phyloP scores from a whole-genome alignment of 2,797 vertebrate genomes.

The Thripadectes ignobilis region DNA sequence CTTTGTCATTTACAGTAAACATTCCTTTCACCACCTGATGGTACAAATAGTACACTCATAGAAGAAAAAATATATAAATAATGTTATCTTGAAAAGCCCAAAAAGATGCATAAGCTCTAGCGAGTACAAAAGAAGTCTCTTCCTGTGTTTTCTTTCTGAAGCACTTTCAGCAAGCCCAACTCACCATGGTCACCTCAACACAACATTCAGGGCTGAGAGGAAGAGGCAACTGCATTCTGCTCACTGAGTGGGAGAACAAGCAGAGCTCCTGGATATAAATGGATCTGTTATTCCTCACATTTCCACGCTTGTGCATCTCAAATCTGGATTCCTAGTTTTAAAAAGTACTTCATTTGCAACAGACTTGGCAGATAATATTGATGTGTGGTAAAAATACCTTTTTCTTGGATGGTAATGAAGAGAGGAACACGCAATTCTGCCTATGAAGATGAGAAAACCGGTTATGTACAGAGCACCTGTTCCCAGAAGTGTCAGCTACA shows the following conservation, averaged over 20 bases:
- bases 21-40: not conserved
- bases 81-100: not conserved
- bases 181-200: not conserved
- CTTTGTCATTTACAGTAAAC: not conserved
- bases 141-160: not conserved
- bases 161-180: not conserved
- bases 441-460: not conserved
- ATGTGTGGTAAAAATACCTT: not conserved
- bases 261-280: not conserved
- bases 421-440: not conserved
- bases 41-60: not conserved
- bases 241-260: not conserved
- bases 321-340: not conserved
- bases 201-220: not conserved
- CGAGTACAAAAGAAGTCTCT: not conserved
- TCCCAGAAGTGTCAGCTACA: not conserved
- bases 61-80: not conserved
- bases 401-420: not conserved
- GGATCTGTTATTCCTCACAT: conserved; percentile 9
- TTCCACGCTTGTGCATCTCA: not conserved
- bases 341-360: not conserved
- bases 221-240: not conserved
- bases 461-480: not conserved
- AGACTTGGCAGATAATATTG: not conserved
- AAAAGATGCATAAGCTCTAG: not conserved